These are phyloP conservation scores for Psittacula derbiana DNA, from an alignment of 2,797 vertebrate genomes.

Conservation along the genomic window DNA sequence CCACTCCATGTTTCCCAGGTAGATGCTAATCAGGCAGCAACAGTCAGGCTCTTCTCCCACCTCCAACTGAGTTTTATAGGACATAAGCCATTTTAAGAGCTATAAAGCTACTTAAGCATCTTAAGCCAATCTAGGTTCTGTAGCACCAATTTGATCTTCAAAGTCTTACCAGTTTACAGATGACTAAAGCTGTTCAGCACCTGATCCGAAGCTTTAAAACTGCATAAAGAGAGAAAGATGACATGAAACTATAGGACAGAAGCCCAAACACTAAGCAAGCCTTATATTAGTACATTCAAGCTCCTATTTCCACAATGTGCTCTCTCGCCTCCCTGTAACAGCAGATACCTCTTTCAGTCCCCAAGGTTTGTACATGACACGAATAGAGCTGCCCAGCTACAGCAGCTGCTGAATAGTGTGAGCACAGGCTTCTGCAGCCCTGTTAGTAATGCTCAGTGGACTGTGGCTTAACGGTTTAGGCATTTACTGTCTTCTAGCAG, in stretches of 20 bases:
- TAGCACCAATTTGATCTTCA: conserved; percentile 18
- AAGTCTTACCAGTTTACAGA: neutral
- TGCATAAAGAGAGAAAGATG: neutral
- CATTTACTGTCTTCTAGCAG: neutral
- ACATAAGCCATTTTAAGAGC: conserved; percentile 39
- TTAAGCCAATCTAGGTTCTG: conserved; percentile 29
- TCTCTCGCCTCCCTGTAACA: neutral
- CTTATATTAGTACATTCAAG: neutral
- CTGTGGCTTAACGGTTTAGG: neutral
- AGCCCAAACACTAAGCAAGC: neutral
- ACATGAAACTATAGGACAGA: neutral
- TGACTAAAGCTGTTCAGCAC: neutral
- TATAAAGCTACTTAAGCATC: conserved; percentile 27
- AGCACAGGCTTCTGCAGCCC: neutral
- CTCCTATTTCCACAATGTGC: neutral
- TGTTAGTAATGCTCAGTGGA: neutral
- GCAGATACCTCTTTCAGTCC: neutral
- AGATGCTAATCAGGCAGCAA: neutral
- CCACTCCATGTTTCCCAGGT: neutral
- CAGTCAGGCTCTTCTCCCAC: neutral
- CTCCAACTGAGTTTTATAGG: neutral
- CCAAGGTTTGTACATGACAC: rapidly evolving
- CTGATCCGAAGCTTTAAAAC: neutral
- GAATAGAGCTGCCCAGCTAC: neutral
- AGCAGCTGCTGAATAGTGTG: neutral